Conservation (phyloP, 2,797 vertebrate species). For the Sitta carolinensis region DNA sequence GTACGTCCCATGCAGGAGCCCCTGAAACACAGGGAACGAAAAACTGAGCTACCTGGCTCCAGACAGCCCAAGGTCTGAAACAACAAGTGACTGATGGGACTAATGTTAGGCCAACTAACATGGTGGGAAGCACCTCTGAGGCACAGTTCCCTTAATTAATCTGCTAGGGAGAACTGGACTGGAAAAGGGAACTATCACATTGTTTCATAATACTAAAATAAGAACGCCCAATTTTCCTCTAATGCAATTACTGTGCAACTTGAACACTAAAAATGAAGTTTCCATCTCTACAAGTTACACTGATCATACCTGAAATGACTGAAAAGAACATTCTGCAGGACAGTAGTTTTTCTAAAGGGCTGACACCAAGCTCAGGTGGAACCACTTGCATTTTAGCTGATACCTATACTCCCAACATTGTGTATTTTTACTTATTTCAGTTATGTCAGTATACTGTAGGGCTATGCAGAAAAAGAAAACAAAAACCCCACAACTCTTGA, state of each 20-base stretch:
- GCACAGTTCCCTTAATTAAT: slow-evolving; percentile 11
- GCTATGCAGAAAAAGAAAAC: neutral
- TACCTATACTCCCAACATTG: neutral
- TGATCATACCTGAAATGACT: neutral
- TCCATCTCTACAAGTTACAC: neutral
- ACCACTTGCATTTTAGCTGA: neutral
- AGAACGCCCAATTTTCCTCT: neutral
- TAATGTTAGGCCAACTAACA: neutral
- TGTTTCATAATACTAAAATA: neutral
- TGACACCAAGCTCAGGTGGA: neutral
- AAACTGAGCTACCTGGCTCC: neutral
- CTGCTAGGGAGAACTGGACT: neutral
- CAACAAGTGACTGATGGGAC: neutral
- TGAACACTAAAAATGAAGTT: neutral
- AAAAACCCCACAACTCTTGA: neutral
- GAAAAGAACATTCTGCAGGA: neutral
- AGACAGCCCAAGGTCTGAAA: neutral
- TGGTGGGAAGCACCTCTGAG: neutral
- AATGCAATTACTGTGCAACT: neutral
- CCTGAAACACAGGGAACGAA: neutral
- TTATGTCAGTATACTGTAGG: neutral
- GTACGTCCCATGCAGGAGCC: neutral
- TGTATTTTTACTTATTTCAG: neutral
- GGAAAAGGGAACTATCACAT: slow-evolving; percentile 34
- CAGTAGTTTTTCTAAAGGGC: neutral